Base-by-base conservation (phyloP, 2,113 vertebrate genomes). In the Elanoides forficatus region DNA sequence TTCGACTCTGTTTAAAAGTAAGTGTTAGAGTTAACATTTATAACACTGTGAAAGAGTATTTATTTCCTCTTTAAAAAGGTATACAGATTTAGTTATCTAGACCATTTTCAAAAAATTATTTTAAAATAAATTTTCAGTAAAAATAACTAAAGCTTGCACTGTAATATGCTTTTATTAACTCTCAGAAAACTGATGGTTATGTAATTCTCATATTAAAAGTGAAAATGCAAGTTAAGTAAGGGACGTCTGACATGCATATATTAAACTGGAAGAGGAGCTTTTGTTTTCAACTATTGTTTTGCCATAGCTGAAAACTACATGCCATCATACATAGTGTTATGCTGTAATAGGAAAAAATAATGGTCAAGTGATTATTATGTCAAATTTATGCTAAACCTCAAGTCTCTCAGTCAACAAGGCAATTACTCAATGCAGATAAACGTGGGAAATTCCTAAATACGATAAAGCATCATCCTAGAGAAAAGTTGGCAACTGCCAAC, bases 1-100 rank as follows among this genome's bases (percentile, higher is more conserved):
- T 99, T 72, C 99, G 99, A 95, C 98, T 98, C 99, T 99, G 98
- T 97, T 94, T 94, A 91, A 95, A 87, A 97, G 38, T 60, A 97
- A 97, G 60, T 36, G 30, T 82, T 88, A 93, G 17, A 59, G 74
- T 94, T 94, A 97, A 85, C 34, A 86, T 52, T 34, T 60, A 16
- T 81, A 71, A 78, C 12, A 47, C 18, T 59, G 15, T 34, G n/a
- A 72, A 78, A 83, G 12, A 32, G 26, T 52, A 93, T 40, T 73
- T 72, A 43, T 86, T 92, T 86, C 14, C 40, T 81, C 70, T 84
- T 88, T 43, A 25, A 67, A 93, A 70, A 74, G 11, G 3, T 13
- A 79, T 5, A 21, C 21, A 53, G 34, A 30, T 90, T 42, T 58
- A 62, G 26, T 52, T 72, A 90, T 7, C 34, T 86, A 53, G 36